Evolutionary conservation across 2,888 invertebrate genomes (phyloP).

Genomic region (Campopleginae sp.): DNA sequence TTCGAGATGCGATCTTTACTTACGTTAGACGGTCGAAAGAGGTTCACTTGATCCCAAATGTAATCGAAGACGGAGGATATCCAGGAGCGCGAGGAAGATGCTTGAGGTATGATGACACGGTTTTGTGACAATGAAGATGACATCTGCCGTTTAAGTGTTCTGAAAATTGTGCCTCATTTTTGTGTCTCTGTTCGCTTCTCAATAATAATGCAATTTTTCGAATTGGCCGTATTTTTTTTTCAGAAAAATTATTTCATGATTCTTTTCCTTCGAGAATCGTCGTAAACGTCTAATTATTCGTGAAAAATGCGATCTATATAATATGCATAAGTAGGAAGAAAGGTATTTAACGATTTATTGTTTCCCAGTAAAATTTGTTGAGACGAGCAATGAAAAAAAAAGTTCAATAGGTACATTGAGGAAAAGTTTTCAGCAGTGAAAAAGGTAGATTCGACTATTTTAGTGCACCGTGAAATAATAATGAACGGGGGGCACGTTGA

Average conservation of each 20-base stretch:
- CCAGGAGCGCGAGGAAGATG: slow-evolving; percentile 83
- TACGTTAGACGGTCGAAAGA: slow-evolving; percentile 82
- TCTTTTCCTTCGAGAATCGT: neutral
- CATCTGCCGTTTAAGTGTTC: slow-evolving; percentile 82
- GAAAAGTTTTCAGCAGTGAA: neutral
- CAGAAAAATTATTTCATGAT: neutral
- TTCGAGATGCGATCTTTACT: slow-evolving; percentile 72
- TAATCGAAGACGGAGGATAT: slow-evolving; percentile 83
- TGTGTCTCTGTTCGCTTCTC: neutral
- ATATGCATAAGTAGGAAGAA: neutral
- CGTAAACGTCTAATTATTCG: neutral
- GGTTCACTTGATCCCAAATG: slow-evolving; percentile 84
- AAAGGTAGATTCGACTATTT: neutral
- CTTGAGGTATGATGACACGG: slow-evolving; percentile 81
- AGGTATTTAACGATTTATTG: neutral
- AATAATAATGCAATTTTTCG: neutral
- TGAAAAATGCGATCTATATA: neutral
- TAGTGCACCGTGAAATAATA: neutral
- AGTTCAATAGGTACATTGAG: neutral
- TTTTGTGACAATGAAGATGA: slow-evolving; percentile 83
- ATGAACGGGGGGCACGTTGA: slow-evolving; percentile 5
- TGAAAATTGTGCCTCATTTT: slow-evolving; percentile 77
- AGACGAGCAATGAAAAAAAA: neutral
- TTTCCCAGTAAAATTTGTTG: neutral
- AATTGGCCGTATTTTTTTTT: neutral